Evolutionary conservation across 2,888 invertebrate species (phyloP).

Genomic region (Apoderus coryli): DNA sequence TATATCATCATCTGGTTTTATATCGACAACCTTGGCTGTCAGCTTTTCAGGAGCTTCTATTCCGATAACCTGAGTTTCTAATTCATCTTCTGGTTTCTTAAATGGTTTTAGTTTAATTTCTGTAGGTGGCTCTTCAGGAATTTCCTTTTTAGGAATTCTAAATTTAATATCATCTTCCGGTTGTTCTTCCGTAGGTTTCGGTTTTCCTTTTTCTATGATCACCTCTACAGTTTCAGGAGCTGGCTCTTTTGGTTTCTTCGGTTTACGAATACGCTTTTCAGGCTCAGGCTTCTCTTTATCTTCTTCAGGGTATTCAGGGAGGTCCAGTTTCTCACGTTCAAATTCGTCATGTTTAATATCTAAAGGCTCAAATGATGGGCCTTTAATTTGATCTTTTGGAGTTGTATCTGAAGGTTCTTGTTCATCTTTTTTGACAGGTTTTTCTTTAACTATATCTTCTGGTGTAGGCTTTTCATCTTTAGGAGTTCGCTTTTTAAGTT

Average conservation of each 20-base stretch:
- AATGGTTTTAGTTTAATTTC: slow-evolving; percentile 23
- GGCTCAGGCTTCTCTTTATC: slow-evolving; percentile 29
- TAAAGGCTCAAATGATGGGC: slow-evolving; percentile 31
- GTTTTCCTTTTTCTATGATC: slow-evolving; percentile 20
- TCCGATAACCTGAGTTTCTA: slow-evolving; percentile 11
- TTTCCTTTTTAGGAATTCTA: slow-evolving; percentile 18
- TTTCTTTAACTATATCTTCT: slow-evolving; percentile 20
- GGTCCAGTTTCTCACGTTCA: slow-evolving; percentile 27
- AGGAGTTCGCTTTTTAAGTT: slow-evolving; percentile 37
- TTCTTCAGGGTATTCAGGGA: slow-evolving; percentile 28
- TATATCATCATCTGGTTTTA: slow-evolving; percentile 12
- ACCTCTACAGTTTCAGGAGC: slow-evolving; percentile 19
- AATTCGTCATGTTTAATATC: slow-evolving; percentile 30
- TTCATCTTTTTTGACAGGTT: slow-evolving; percentile 22
- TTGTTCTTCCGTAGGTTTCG: slow-evolving; percentile 24
- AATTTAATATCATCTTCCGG: slow-evolving; percentile 21
- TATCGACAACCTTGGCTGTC: slow-evolving; percentile 11
- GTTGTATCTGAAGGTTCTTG: slow-evolving; percentile 21
- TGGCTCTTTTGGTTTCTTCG: slow-evolving; percentile 27
- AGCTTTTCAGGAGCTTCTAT: slow-evolving; percentile 8
- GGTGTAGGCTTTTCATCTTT: slow-evolving; percentile 26
- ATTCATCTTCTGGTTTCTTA: slow-evolving; percentile 18
- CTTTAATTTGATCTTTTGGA: slow-evolving; percentile 25
- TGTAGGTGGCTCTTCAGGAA: slow-evolving; percentile 23
- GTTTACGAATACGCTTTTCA: slow-evolving; percentile 26